A percentile compares a stretch with the other conserved stretches of the same genome.
Evolutionary conservation across 2,888 invertebrate species (phyloP).

Genomic region (Tromatobia lineatoria): DNA sequence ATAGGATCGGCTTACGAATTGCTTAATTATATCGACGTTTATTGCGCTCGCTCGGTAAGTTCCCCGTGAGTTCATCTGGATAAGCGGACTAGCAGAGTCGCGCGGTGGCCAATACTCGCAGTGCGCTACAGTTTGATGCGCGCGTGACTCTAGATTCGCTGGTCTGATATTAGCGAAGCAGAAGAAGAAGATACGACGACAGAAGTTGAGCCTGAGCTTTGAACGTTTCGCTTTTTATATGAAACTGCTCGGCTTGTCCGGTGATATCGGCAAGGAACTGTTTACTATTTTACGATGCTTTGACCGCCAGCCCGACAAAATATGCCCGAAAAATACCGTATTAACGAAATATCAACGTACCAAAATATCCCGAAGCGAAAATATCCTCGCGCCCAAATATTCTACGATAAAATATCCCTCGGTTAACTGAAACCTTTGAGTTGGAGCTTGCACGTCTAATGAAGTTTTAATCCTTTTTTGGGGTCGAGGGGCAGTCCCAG

Average conservation of each 20-base stretch:
- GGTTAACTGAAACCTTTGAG: too few relatives aligned
- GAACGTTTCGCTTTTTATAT: background rate
- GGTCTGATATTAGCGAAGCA: constrained; percentile 60
- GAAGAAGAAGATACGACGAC: constrained; percentile 35
- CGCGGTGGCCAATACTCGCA: constrained; percentile 34
- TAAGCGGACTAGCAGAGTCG: constrained; percentile 55
- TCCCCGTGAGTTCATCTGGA: constrained; percentile 70
- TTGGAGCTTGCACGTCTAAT: too few relatives aligned
- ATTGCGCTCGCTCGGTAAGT: constrained; percentile 54
- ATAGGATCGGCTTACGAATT: constrained; percentile 75
- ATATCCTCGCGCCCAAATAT: too few relatives aligned
- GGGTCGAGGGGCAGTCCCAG: too few relatives aligned
- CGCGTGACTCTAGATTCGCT: constrained; percentile 71
- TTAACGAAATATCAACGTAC: too few relatives aligned
- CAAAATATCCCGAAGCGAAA: too few relatives aligned
- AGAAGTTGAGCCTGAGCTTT: constrained; percentile 14
- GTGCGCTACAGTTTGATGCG: constrained; percentile 62
- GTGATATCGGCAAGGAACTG: constrained; percentile 21
- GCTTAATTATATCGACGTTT: constrained; percentile 74
- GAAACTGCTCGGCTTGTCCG: constrained; percentile 36
- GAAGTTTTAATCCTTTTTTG: too few relatives aligned
- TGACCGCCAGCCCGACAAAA: too few relatives aligned
- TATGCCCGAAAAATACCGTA: too few relatives aligned
- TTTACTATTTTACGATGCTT: constrained; percentile 35
- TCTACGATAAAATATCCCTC: too few relatives aligned